Evolutionary conservation across 2,113 vertebrate species (phyloP), one percentile per base, ranked within the genome.

Genomic region (Butorides virescens): DNA sequence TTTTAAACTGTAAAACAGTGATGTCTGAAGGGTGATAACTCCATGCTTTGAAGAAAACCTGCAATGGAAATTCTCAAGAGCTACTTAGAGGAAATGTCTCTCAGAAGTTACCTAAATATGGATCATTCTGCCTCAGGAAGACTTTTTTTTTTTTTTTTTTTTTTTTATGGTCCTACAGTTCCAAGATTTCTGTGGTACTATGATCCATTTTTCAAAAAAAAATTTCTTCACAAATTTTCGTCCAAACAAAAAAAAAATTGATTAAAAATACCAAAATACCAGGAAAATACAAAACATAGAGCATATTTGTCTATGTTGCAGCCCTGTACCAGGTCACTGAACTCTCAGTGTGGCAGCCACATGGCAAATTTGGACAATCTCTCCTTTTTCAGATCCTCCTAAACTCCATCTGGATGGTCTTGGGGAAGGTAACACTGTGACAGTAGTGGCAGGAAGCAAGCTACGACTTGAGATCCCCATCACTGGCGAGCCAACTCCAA

Each of bases 391-490:
- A 99, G 99, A 99, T 97, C 99, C 99, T 93, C 99, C 99, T 37
- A 99, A 92, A 96, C 98, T 99, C 92, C 98, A 99, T 83, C 97
- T 99, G 95, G 99, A 99, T 7, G 98, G 98, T 74, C 98, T 99
- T 77, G 99, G 99, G 93, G 98, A 98, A 67, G 98, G 98, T 84
- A 99, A 99, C 94, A 99, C 98, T 1, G 98, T 99, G 66, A 99
- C 98, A 59, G 98, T 99, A 34, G 98, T 99, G 85, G 99, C 99
- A 77, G 99, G 99, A 96, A 99, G 97, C 96, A 99, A 99, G 95
- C 97, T 99, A n/a, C 99, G 99, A 25, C 97, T 99, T 92, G 99
- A 99, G 97, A 98, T 99, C 73, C 99, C 99, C 16, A 97, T 99
- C 94, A 98, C 97, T 70, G 99, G 99, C 83, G 99, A 99, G 94